phyloP scores from a whole-genome alignment of 2,888 invertebrate species.

The Acleris holmiana region DNA sequence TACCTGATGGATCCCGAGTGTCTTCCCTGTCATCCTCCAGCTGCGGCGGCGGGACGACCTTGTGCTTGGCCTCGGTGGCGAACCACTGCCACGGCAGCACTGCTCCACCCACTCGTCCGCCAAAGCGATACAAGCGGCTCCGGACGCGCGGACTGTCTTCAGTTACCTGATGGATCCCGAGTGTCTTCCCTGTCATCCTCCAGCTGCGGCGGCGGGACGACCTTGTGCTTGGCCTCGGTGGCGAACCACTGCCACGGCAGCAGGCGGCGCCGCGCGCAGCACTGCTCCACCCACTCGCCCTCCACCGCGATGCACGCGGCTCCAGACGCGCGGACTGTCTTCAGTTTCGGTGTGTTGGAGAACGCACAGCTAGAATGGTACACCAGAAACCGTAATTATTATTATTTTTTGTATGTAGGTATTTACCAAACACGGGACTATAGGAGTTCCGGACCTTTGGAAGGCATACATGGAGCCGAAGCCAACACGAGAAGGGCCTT shows the following conservation, averaged over 20 bases:
- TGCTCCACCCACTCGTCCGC: no score
- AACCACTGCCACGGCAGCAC: slow-evolving; percentile 71
- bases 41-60: slow-evolving; percentile 20
- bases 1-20: no score
- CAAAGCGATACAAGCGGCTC: no score
- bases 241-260: slow-evolving; percentile 88
- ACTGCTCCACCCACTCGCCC: slow-evolving; percentile 90
- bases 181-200: slow-evolving; percentile 42
- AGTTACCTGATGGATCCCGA: no score
- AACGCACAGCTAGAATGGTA: slow-evolving; percentile 91
- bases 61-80: slow-evolving; percentile 80
- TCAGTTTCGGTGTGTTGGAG: slow-evolving; percentile 94
- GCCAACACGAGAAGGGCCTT: no score
- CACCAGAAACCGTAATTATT: no score
- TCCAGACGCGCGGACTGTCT: slow-evolving; percentile 84
- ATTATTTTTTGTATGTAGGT: no score
- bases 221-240: slow-evolving; percentile 72
- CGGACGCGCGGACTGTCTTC: no score
- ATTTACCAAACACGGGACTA: no score
- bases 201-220: slow-evolving; percentile 18
- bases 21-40: slow-evolving; percentile 42
- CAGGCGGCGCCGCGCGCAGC: slow-evolving; percentile 83
- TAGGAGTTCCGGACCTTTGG: no score
- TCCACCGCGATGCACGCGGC: slow-evolving; percentile 86
- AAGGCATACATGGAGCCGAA: no score